Conservation (phyloP, 2,113 vertebrate species). For the Limanda limanda region DNA sequence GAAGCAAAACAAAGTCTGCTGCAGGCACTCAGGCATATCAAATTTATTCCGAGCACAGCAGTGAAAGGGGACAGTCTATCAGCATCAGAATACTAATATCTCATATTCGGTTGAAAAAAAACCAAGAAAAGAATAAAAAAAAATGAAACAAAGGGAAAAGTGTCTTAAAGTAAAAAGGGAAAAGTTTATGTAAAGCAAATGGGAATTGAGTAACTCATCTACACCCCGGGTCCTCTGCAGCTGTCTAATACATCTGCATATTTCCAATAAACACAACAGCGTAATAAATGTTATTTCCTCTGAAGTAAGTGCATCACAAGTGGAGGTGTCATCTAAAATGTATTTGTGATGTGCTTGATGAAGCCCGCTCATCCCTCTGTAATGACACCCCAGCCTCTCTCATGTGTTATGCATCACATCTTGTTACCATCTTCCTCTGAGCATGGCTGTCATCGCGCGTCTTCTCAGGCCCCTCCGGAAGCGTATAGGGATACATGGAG, state of each 20-base stretch:
- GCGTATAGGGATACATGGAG: conserved; percentile 57
- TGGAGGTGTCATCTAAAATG: conserved; percentile 75
- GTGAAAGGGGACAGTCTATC: conserved; percentile 61
- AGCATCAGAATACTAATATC: conserved; percentile 67
- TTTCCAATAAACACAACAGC: conserved; percentile 69
- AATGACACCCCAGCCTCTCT: conserved; percentile 77
- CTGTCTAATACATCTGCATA: conserved; percentile 63
- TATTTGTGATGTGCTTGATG: conserved; percentile 79
- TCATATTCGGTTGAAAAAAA: conserved; percentile 36
- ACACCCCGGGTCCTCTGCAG: conserved; percentile 39
- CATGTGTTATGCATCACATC: conserved; percentile 82
- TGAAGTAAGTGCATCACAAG: conserved; percentile 65
- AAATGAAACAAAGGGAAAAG: conserved; percentile 38
- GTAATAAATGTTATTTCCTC: conserved; percentile 74
- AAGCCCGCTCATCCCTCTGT: conserved; percentile 76
- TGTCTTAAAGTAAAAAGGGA: conserved; percentile 57
- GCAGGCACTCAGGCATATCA: conserved; percentile 54
- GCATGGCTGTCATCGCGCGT: conserved; percentile 69
- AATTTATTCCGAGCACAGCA: conserved; percentile 67
- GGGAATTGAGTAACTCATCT: conserved; percentile 57
- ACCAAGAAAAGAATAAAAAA: background rate
- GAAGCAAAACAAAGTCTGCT: conserved; percentile 64
- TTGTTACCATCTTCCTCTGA: conserved; percentile 78
- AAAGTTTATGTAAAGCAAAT: conserved; percentile 67
- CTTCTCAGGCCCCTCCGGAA: conserved; percentile 57